Evolutionary conservation across 2,113 vertebrate species (phyloP).

Genomic region (Dunckerocampus dactyliophorus): DNA sequence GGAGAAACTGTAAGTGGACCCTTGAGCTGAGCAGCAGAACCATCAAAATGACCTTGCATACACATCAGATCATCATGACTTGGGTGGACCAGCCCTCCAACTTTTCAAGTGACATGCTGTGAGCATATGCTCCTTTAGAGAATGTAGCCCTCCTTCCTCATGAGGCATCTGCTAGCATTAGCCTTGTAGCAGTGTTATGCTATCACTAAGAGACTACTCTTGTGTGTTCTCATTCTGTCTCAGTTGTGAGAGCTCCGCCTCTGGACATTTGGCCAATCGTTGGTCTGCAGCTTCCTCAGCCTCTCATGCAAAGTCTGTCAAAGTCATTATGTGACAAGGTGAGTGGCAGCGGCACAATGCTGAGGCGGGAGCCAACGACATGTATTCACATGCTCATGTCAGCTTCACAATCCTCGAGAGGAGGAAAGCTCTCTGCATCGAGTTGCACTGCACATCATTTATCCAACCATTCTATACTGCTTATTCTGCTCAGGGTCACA

Average conservation of each 20-base stretch:
- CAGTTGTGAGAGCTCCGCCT: not conserved
- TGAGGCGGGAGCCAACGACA: not conserved
- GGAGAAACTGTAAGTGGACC: constrained; percentile 21
- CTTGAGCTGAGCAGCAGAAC: constrained; percentile 14
- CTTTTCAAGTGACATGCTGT: no score
- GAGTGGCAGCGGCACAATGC: no score
- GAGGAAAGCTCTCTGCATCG: not conserved
- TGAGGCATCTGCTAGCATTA: not conserved
- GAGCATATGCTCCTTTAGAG: no score
- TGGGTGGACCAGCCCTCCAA: not conserved
- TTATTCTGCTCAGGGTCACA: not conserved
- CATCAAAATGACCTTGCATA: constrained; percentile 5
- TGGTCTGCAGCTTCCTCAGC: not conserved
- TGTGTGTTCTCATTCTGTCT: not conserved
- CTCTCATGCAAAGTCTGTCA: not conserved
- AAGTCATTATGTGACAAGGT: not conserved
- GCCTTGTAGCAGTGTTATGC: not conserved
- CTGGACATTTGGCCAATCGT: no score
- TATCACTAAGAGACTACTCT: not conserved
- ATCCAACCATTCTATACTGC: not conserved
- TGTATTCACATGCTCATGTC: not conserved
- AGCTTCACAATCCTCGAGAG: not conserved
- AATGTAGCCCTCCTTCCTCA: no score
- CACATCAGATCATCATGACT: constrained; percentile 4
- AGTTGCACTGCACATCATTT: not conserved